phyloP scores from a whole-genome alignment of 2,113 vertebrate species.

The Mirounga angustirostris region DNA sequence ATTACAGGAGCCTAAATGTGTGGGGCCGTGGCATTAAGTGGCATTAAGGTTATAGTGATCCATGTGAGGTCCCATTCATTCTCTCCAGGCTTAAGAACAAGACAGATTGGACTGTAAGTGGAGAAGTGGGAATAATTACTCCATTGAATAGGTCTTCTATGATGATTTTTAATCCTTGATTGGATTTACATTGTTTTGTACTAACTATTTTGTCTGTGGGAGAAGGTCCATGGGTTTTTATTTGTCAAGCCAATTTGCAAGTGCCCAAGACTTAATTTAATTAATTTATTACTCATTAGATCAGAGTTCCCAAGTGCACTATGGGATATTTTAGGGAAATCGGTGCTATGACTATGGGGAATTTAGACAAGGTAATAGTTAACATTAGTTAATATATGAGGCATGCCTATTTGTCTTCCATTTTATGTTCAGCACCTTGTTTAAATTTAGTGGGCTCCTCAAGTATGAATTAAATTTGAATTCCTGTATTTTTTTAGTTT shows the following conservation, averaged over 20 bases:
- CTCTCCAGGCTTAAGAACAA: not conserved
- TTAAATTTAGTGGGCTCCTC: not conserved
- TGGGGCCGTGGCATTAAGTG: not conserved
- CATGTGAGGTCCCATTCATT: not conserved
- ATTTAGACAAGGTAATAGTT: not conserved
- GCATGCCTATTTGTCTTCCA: not conserved
- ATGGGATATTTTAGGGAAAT: not conserved
- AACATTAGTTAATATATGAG: not conserved
- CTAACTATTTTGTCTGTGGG: not conserved
- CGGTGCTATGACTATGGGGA: not conserved
- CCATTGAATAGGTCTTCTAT: not conserved
- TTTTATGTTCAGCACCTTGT: not conserved
- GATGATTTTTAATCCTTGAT: not conserved
- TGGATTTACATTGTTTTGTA: not conserved
- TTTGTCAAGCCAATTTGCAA: not conserved
- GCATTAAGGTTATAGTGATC: not conserved
- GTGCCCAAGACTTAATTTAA: not conserved
- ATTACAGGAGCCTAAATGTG: not conserved
- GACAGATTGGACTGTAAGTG: not conserved
- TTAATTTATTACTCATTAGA: not conserved
- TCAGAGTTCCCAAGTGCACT: not conserved
- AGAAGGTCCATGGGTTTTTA: not conserved
- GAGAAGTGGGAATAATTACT: not conserved
- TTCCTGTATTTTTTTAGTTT: too few species aligned
- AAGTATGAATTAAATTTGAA: not conserved